Evolutionary conservation across 2,113 vertebrate genomes (phyloP).

Genomic region (Abramis brama): DNA sequence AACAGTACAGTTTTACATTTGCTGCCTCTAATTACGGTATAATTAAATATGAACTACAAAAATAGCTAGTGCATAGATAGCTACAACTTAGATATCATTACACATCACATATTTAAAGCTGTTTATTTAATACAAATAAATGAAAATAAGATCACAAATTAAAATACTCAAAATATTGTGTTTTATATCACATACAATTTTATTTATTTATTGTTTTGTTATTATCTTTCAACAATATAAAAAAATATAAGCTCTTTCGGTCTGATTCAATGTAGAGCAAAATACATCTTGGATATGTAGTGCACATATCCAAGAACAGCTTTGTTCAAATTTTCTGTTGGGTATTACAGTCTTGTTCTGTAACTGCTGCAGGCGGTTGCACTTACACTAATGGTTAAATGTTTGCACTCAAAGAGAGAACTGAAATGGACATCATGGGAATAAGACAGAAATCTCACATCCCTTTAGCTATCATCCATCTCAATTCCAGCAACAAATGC

Average conservation of each 20-base stretch:
- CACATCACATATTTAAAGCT: neutral
- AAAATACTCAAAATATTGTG: neutral
- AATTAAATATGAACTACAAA: neutral
- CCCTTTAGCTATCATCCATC: neutral
- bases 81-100: neutral
- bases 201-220: no score
- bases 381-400: neutral
- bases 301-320: neutral
- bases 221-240: neutral
- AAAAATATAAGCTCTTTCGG: neutral
- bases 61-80: neutral
- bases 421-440: slow-evolving; percentile 2
- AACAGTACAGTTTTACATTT: neutral
- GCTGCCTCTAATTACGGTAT: neutral
- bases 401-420: neutral
- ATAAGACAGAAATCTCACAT: neutral
- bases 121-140: neutral
- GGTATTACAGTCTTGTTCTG: neutral
- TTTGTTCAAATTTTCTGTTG: no score
- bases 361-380: neutral
- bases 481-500: neutral
- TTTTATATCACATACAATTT: no score
- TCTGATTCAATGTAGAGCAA: neutral
- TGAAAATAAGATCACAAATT: neutral
- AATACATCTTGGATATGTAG: neutral